Conservation (phyloP, 2,113 vertebrate genomes). For the Eonycteris spelaea region DNA sequence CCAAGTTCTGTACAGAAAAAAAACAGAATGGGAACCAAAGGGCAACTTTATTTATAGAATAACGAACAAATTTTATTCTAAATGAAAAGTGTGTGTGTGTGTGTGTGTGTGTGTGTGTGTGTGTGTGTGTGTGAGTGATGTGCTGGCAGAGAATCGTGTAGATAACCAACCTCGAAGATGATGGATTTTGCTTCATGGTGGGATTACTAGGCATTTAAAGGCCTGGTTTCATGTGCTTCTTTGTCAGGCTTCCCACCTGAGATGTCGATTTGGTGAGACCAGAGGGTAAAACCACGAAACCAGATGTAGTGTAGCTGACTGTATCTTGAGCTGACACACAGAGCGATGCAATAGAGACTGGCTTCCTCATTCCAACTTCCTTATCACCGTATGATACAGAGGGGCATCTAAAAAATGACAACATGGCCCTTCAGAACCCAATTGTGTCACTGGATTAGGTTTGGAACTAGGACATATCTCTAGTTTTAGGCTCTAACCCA, state of each 20-base stretch:
- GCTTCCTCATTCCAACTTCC: neutral
- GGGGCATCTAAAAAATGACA: neutral
- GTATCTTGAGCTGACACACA: neutral
- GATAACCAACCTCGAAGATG: neutral
- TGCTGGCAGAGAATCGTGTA: neutral
- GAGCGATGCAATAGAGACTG: neutral
- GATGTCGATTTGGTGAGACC: neutral
- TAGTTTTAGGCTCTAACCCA: neutral
- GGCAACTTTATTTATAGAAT: neutral
- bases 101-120: neutral
- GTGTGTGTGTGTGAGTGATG: neutral
- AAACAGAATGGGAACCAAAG: neutral
- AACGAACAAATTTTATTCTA: neutral
- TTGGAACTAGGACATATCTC: neutral
- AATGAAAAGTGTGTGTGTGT: neutral
- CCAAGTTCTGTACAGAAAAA: neutral
- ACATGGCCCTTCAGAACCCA: neutral
- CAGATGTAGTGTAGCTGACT: neutral
- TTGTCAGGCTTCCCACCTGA: neutral
- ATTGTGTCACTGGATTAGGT: neutral
- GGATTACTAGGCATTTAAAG: neutral
- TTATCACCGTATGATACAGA: neutral
- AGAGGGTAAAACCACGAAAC: neutral
- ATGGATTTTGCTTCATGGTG: neutral
- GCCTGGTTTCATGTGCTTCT: neutral